phyloP scores from a whole-genome alignment of 2,797 vertebrate species.

The Basileuterus tristriatus region DNA sequence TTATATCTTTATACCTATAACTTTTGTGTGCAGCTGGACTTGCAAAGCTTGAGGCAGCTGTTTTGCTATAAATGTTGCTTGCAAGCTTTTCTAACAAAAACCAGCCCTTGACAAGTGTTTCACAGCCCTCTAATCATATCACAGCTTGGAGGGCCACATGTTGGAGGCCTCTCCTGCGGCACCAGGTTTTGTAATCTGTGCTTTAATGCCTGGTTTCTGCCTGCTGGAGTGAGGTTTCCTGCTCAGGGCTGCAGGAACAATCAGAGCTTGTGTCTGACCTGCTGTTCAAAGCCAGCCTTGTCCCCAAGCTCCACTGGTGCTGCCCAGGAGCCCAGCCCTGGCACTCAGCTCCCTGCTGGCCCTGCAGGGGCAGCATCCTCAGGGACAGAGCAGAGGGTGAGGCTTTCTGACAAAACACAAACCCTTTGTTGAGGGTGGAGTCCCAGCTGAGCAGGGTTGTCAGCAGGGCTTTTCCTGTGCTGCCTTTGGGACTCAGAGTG shows the following conservation, averaged over 20 bases:
- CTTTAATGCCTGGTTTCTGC: neutral
- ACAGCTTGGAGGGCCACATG: neutral
- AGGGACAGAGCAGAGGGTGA: rapidly evolving
- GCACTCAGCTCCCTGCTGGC: neutral
- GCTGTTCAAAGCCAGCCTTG: neutral
- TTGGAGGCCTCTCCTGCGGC: neutral
- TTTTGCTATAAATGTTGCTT: neutral
- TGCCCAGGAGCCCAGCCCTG: rapidly evolving
- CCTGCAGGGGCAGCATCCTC: neutral
- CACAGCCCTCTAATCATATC: neutral
- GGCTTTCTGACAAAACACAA: neutral
- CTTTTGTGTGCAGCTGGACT: neutral
- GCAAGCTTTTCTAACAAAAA: neutral
- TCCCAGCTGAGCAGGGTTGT: neutral
- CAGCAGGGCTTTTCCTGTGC: neutral
- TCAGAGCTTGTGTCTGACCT: neutral
- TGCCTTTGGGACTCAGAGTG: neutral
- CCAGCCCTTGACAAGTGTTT: neutral
- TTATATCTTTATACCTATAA: neutral
- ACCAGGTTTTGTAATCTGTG: neutral
- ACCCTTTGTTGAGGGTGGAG: neutral
- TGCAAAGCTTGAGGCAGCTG: neutral
- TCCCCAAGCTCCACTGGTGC: neutral
- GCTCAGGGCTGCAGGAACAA: neutral
- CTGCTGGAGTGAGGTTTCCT: neutral